Evolutionary conservation across 1,140 invertebrate genomes (phyloP), one percentile per base, ranked within the genome.

Genomic region (Bombus pascuorum): DNA sequence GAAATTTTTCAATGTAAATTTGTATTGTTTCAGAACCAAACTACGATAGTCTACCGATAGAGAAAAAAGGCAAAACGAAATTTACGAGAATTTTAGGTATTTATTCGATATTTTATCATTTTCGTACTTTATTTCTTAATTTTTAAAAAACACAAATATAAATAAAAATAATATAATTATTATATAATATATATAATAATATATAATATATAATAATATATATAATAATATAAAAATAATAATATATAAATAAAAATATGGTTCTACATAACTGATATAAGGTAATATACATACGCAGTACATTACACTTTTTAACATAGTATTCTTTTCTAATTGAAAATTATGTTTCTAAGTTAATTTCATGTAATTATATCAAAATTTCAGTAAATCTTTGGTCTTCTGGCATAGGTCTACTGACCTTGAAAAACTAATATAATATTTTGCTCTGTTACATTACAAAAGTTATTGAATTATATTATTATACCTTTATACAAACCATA

Each of bases 81-180:
- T 39, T 87, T 15, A 82, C 71, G 3, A 81, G 75, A 57, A 79
- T 79, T 65, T 80, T 81, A 74, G 75, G 78, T 86, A 78, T 8
- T 39, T 18, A 22, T 15, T 72, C 9, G 1, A 32, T 57, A 75
- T 13, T 57, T 39, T 42, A n/a, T 15, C 15, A 66, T 66, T n/a
- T 47, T 47, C 18, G 28, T 42, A n/a, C 1, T 39, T 13, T 39
- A 13, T 28, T 39, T 66, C 15, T 66, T 66, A 34, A 66, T 66
- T 34, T 66, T 15, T 28, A n/a, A 62, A 4, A 62, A n/a, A 62
- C 28, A 5, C 12, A n/a, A n/a, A 32, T 32, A 32, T 32, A 32
- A 32, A 32, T 32, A 32, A 32, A 32, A 32, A 32, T 32, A 32
- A 32, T 32, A 32, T 32, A 32, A 32, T 32, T 32, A 32, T 32